A percentile compares a stretch with the other conserved stretches of the same genome.
phyloP scores from a whole-genome alignment of 37 sponge, comb jelly and placozoan genomes.

The Hormiphora californensis region DNA sequence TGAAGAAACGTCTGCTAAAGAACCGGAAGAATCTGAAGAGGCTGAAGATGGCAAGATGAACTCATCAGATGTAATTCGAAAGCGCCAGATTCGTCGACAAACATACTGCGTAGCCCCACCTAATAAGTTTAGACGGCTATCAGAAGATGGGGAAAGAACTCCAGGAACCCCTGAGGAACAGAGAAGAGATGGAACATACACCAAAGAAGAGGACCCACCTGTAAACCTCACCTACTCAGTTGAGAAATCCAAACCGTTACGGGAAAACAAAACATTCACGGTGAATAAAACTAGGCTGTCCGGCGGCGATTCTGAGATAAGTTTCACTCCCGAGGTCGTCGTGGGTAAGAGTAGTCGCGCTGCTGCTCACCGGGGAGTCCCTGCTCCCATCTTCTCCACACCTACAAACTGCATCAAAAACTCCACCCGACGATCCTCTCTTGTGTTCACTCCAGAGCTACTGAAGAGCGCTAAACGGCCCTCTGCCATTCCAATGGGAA shows the following conservation, averaged over 20 bases:
- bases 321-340: background rate
- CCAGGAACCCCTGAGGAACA: background rate
- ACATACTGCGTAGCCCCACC: too few species aligned
- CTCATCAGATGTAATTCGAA: background rate
- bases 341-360: background rate
- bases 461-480: background rate
- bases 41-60: background rate
- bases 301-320: conserved; percentile 7
- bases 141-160: background rate
- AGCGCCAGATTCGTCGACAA: too few species aligned
- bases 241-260: background rate
- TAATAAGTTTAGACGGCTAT: too few species aligned
- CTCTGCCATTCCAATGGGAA: too few species aligned
- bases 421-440: background rate
- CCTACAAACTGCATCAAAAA: too few species aligned
- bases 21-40: background rate
- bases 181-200: background rate
- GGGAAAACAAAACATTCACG: too few species aligned
- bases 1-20: background rate
- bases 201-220: background rate
- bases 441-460: background rate
- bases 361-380: too few species aligned
- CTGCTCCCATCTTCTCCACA: too few species aligned
- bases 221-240: background rate
- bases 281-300: background rate